These are phyloP conservation scores for Cliona cf. orientalis DNA, from an alignment of 37 sponge, comb jelly and placozoan genomes.

Conservation along the genomic window DNA sequence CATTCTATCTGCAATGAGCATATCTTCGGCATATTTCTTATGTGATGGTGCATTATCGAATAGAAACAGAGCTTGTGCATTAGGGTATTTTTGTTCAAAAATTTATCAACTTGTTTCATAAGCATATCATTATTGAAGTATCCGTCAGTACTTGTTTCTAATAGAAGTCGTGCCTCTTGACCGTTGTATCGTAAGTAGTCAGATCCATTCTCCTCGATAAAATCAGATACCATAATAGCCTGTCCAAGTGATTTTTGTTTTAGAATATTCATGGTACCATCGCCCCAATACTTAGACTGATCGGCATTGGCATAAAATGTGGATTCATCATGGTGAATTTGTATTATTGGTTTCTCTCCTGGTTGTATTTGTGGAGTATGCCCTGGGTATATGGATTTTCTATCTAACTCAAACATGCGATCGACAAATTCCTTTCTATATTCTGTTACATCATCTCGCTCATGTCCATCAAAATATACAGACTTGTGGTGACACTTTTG, in stretches of 20 bases:
- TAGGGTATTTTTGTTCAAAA: slow-evolving; percentile 36
- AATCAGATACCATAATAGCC: slow-evolving; percentile 67
- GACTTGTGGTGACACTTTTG: slow-evolving; percentile 15
- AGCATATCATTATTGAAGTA: slow-evolving; percentile 51
- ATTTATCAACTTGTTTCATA: slow-evolving; percentile 49
- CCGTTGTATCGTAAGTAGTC: slow-evolving; percentile 34
- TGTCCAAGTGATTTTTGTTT: slow-evolving; percentile 43
- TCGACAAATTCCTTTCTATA: neutral
- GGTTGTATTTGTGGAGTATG: too few species aligned
- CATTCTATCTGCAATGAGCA: slow-evolving; percentile 45
- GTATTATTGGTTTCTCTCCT: slow-evolving; percentile 30
- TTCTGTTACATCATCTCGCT: slow-evolving; percentile 52
- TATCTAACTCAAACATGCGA: neutral
- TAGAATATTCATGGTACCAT: slow-evolving; percentile 5
- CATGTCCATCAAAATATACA: slow-evolving; percentile 70
- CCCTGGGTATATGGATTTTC: neutral
- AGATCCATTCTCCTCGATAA: slow-evolving; percentile 55
- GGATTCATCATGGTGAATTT: slow-evolving; percentile 59
- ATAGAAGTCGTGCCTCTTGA: neutral
- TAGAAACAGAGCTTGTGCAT: slow-evolving; percentile 21
- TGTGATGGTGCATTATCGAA: slow-evolving; percentile 50
- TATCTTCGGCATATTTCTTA: slow-evolving; percentile 29
- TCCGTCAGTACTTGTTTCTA: slow-evolving; percentile 18
- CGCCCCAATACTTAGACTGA: slow-evolving; percentile 49
- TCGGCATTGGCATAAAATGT: slow-evolving; percentile 54